Evolutionary conservation across 2,888 invertebrate genomes (phyloP).

Genomic region (Andrena haemorrhoa): DNA sequence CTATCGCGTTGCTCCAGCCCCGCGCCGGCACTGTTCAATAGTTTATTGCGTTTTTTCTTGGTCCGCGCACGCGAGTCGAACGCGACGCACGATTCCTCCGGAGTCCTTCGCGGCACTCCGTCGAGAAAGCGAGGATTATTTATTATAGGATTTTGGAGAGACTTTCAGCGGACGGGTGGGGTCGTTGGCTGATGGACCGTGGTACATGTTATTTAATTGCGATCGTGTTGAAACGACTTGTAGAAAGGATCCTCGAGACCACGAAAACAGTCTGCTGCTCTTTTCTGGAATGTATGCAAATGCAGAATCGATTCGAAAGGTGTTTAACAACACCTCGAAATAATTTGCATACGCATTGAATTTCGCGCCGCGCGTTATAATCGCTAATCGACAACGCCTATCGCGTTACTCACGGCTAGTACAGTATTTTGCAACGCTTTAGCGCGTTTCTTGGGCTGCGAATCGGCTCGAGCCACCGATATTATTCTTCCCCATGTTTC

Average conservation of each 20-base stretch:
- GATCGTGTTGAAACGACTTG: background rate
- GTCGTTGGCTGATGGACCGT: background rate
- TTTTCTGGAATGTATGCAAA: constrained; percentile 30
- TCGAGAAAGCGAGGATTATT: background rate
- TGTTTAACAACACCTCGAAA: constrained; percentile 23
- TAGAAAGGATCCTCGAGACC: constrained; percentile 11
- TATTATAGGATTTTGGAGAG: background rate
- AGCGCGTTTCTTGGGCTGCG: constrained; percentile 33
- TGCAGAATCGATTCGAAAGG: constrained; percentile 34
- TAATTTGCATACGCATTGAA: constrained; percentile 38
- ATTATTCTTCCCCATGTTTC: background rate
- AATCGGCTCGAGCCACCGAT: background rate
- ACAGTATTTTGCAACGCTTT: constrained; percentile 45
- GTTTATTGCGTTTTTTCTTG: constrained; percentile 40
- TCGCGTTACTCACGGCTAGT: constrained; percentile 56
- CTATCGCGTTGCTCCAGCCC: constrained; percentile 49
- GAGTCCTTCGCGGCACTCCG: background rate
- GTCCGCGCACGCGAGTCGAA: background rate
- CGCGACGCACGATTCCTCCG: background rate
- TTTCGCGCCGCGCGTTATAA: constrained; percentile 49
- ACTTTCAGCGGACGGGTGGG: background rate
- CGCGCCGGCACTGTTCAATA: constrained; percentile 25
- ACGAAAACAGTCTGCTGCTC: constrained; percentile 22
- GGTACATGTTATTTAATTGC: background rate
- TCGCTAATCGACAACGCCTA: constrained; percentile 61